Base-by-base conservation (phyloP, 2,797 vertebrate genomes). In the Bothrops alternatus region DNA sequence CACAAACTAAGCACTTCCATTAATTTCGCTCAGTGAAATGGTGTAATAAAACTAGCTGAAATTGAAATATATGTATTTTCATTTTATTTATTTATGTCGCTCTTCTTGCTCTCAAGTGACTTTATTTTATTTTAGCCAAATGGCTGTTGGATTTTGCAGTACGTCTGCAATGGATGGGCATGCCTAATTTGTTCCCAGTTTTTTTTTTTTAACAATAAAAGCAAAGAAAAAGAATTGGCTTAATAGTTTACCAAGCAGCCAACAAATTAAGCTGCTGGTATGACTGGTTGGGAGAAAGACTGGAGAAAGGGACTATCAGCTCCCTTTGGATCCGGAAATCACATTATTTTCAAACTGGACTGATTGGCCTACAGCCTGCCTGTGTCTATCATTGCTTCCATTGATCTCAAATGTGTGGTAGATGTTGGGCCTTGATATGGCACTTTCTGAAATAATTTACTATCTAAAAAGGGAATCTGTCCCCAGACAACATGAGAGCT, bases 401-500 rank as follows among this genome's bases (percentile, higher is more conserved):
- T 61, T 32, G 37, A 6, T n/a, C 47, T 89, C n/a, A 78, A 82
- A 89, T 25, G 56, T 6, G 18, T 61, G 14, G 13, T 55, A 57
- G 61, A 14, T 50, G 86, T 47, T 28, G 23, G 61, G 56, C 13
- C 53, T 56, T 47, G 18, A 14, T 12, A 6, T 58, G 86, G 26
- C 25, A 78, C 4, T n/a, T 57, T 88, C 63, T n/a, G 63, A 32
- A 47, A 10, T 7, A 5, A 55, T n/a, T 65, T 53, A 32, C 28
- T 91, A 55, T 3, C n/a, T n/a, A 86, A 91, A 93, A 93, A 65
- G 20, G 93, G 87, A 93, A 82, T 12, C 73, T 69, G 10, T 13
- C 2, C 69, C 28, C 69, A 94, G 14, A 0, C 28, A 53, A n/a
- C 20, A 87, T 95, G 88, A 60, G 42, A 23, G 88, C 90, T 93